Conservation (phyloP, 2,113 vertebrate species). For the Genyomyrus donnyi region DNA sequence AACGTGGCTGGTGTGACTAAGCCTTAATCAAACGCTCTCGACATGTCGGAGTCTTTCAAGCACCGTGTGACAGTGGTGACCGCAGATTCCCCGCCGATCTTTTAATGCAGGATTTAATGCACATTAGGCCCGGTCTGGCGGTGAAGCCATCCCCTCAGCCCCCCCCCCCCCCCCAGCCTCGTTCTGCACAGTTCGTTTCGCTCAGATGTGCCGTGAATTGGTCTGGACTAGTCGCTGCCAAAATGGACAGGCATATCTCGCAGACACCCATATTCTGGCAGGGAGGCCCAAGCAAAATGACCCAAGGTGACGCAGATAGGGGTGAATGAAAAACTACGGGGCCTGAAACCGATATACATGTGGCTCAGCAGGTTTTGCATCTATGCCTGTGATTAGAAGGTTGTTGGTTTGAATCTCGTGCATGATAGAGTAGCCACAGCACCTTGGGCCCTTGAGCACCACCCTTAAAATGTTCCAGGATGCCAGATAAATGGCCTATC, state of each 20-base stretch:
- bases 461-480: not conserved
- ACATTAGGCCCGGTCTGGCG: slow-evolving; percentile 20
- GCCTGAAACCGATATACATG: not conserved
- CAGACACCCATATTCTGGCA: not conserved
- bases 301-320: not conserved
- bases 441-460: not conserved
- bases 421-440: not conserved
- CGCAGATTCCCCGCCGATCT: not conserved
- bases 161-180: not conserved
- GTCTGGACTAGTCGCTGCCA: not conserved
- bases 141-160: not conserved
- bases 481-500: not conserved
- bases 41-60: not conserved
- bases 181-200: not conserved
- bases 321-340: not conserved
- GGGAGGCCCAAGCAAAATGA: not conserved
- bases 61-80: not conserved
- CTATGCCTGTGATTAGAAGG: not conserved
- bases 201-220: not conserved
- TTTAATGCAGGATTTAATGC: slow-evolving; percentile 19
- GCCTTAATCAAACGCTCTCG: not conserved
- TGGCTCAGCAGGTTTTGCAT: not conserved
- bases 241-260: not conserved
- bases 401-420: not conserved
- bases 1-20: not conserved